Percentiles rank a stretch among this genome's conserved stretches.
Evolutionary conservation across 1,140 invertebrate genomes (phyloP).

Genomic region (Neodiprion fabricii): DNA sequence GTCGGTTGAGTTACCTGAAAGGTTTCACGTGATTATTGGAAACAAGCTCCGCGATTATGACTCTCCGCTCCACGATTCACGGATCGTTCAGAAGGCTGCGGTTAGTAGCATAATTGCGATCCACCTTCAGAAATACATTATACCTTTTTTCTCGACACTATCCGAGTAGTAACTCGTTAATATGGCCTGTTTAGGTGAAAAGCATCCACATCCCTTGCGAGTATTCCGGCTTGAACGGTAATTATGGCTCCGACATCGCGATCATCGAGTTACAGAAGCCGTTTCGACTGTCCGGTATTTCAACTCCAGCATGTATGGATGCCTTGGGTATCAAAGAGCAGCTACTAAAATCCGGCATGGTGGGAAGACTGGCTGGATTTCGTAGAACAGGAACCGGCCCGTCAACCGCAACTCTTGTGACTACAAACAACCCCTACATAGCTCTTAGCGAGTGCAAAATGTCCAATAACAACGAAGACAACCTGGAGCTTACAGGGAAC

Average conservation of each 20-base stretch:
- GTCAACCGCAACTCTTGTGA: constrained; percentile 45
- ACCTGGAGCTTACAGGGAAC: constrained; percentile 39
- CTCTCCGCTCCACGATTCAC: constrained; percentile 32
- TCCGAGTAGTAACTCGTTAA: not conserved
- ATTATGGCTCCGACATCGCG: constrained; percentile 48
- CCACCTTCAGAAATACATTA: constrained; percentile 40
- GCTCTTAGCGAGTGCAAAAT: constrained; percentile 32
- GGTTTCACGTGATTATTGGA: constrained; percentile 43
- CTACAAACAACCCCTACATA: constrained; percentile 48
- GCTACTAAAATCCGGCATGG: constrained; percentile 36
- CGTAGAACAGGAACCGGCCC: constrained; percentile 43
- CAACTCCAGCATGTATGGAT: constrained; percentile 53
- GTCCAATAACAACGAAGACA: constrained; percentile 23
- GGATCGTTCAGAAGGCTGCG: constrained; percentile 37
- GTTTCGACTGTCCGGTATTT: constrained; percentile 42
- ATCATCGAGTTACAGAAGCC: constrained; percentile 43
- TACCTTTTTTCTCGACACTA: constrained; percentile 36
- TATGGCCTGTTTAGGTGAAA: constrained; percentile 45
- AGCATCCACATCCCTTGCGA: constrained; percentile 44
- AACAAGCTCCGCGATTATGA: constrained; percentile 53
- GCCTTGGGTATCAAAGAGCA: constrained; percentile 26
- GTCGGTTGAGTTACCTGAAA: constrained; percentile 26
- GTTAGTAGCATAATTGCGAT: constrained; percentile 23
- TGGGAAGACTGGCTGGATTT: constrained; percentile 53
- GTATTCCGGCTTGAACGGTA: constrained; percentile 48